Base-by-base conservation (phyloP, 1,140 invertebrate genomes). In the Popillia japonica region DNA sequence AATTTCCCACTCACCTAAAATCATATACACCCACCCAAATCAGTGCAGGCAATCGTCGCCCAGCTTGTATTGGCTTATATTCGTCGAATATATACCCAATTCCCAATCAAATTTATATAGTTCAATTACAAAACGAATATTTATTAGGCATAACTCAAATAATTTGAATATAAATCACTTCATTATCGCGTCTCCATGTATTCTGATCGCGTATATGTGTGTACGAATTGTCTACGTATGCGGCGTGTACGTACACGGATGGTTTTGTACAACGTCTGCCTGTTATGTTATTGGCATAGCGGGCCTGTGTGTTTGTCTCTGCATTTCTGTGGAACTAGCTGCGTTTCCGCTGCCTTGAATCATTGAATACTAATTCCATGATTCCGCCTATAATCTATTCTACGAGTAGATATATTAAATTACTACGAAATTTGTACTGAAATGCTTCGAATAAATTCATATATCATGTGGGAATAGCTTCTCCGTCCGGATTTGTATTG, bases 81-180 rank as follows among this genome's bases (percentile, higher is more conserved):
- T n/a, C n/a, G n/a, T 27, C 0, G 61, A n/a, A 20, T 6, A 20
- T n/a, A 11, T 27, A 64, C 61, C 61, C 61, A 64, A 64, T 64
- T 64, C 61, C n/a, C 61, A 64, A 64, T 64, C 61, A 64, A 64
- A 64, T 64, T 64, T 64, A 64, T 64, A 64, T 64, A 64, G 61
- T 64, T 64, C 61, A 64, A 64, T 64, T 64, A 64, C 61, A 64
- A 64, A 64, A 64, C 61, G 61, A 22, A 64, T 64, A 64, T 64
- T 64, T 64, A 64, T 64, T 64, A 64, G 61, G 23, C 17, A 64
- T 64, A 64, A 64, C 61, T 64, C 61, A 64, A 64, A 64, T 64
- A 64, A 64, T 64, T 64, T 64, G 61, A 64, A 64, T 64, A 64
- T 64, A 64, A 64, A 64, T 64, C 61, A 64, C 61, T 64, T 64